Percentiles rank a stretch among this genome's conserved stretches.
These are phyloP conservation scores for Hippocampus abdominalis DNA, from an alignment of 2,113 vertebrate genomes.

Conservation along the genomic window DNA sequence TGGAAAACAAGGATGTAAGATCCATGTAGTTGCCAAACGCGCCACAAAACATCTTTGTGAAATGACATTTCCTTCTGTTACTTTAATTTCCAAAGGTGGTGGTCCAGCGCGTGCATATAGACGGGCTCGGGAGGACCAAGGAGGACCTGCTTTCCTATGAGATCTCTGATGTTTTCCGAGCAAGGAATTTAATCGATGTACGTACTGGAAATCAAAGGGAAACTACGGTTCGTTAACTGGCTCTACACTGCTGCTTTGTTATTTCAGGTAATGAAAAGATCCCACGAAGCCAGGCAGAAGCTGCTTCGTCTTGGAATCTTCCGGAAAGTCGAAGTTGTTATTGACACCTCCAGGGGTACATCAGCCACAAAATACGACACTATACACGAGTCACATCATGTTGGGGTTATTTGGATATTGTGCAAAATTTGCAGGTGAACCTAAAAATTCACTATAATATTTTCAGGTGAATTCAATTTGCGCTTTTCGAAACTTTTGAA, in stretches of 20 bases:
- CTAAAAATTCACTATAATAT: no score
- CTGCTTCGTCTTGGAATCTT: conserved; percentile 94
- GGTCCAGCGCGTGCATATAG: conserved; percentile 89
- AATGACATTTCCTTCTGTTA: neutral
- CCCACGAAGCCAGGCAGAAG: conserved; percentile 89
- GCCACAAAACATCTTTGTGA: neutral
- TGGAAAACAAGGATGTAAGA: conserved; percentile 93
- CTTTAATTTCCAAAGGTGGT: conserved; percentile 76
- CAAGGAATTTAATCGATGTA: conserved; percentile 92
- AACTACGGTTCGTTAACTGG: neutral
- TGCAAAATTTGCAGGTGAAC: no score
- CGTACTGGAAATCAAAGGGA: neutral
- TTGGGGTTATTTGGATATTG: no score
- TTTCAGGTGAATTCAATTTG: neutral
- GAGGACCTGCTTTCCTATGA: conserved; percentile 90
- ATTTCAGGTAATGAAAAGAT: conserved; percentile 88
- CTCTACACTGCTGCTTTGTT: neutral
- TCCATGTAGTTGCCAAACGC: neutral
- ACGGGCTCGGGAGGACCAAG: conserved; percentile 91
- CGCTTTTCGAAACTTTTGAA: neutral
- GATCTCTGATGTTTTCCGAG: conserved; percentile 87
- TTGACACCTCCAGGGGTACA: conserved; percentile 88
- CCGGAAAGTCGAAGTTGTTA: conserved; percentile 89
- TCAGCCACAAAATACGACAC: neutral
- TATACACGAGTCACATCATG: no score